phyloP scores from a whole-genome alignment of 2,113 vertebrate genomes.

The Pollachius pollachius region DNA sequence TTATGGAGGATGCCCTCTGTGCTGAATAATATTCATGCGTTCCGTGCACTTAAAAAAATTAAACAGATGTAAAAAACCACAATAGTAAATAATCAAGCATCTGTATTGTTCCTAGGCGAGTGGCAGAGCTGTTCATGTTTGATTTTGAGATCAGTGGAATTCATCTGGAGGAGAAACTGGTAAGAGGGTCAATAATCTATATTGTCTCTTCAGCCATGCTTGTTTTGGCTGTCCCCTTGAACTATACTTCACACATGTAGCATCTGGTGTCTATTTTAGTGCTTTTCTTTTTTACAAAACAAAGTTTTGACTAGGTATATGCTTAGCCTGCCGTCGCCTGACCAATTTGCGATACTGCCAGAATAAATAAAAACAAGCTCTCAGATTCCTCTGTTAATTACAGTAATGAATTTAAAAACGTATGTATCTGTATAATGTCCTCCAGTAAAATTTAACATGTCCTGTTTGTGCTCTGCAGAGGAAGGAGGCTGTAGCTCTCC shows the following conservation, averaged over 20 bases:
- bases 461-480: constrained; percentile 70
- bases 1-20: background rate
- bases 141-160: constrained; percentile 99
- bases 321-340: background rate
- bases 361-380: no score
- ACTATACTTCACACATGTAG: no score
- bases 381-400: no score
- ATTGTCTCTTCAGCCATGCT: background rate
- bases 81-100: constrained; percentile 36
- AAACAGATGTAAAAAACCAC: background rate
- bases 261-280: no score
- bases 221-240: no score
- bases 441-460: background rate
- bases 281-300: no score
- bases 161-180: constrained; percentile 92
- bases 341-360: no score
- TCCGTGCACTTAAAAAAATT: background rate
- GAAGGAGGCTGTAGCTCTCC: constrained; percentile 85
- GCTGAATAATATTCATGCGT: background rate
- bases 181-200: constrained; percentile 46
- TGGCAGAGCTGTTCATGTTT: constrained; percentile 96
- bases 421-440: no score
- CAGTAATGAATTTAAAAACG: no score
- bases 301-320: background rate
- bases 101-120: constrained; percentile 73